Evolutionary conservation across 2,797 vertebrate genomes (phyloP), one percentile per base, ranked within the genome.

Genomic region (Protosalanx chinensis): DNA sequence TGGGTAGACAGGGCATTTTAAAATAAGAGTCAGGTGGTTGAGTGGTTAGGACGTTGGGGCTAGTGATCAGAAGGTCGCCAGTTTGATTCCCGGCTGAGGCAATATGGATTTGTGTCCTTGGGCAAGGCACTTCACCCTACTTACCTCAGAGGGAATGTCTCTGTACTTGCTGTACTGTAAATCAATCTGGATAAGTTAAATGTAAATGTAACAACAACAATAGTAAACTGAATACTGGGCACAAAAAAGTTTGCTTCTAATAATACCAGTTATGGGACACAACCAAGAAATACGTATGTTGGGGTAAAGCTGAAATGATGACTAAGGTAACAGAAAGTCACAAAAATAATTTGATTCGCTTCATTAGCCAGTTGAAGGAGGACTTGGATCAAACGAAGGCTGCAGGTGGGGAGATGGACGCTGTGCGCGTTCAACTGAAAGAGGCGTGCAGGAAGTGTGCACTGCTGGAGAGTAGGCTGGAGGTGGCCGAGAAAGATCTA

Each of bases 391-490:
- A 27, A n/a, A 72, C 80, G 15, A 91, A 93, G 79, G 85, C 91
- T 75, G 83, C 87, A 81, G 78, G 89, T 58, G 59, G 84, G 66
- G 93, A 92, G 83, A 90, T 88, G 12, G 74, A 81, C 72, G 91
- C 92, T 82, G 77, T 94, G 27, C 74, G 87, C 79, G 84, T 85
- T 62, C 86, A 84, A 49, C 66, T 93, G 67, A 87, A 85, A 78
- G 85, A 41, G 59, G 88, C 91, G 62, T 88, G 89, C 56, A 86
- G 92, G 83, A 90, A 76, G 77, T 77, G 92, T 66, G 46, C 87
- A 60, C 85, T 82, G 23, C 87, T 93, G 64, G 87, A 94, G 80
- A 85, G 58, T 80, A 88, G 92, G 66, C 86, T 93, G 80, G 88
- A 90, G 27, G 30, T 51, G 30, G 33, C 81, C 58, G 79, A 90